Evolutionary conservation across 2,113 vertebrate species (phyloP).

Genomic region (Tupaia chinensis): DNA sequence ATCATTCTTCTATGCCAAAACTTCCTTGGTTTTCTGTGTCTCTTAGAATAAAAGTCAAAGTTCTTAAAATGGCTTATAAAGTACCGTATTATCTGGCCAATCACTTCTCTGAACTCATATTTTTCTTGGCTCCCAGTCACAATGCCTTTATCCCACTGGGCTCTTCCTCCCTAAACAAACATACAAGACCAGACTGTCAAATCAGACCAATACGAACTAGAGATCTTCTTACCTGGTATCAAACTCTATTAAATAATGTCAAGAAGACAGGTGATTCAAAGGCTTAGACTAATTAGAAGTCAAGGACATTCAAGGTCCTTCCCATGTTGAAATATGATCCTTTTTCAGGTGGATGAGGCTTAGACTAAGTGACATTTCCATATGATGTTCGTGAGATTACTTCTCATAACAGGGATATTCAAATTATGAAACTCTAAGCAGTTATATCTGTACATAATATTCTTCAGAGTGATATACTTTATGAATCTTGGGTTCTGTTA

Average conservation of each 20-base stretch:
- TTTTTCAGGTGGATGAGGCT: not conserved
- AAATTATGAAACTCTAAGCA: not conserved
- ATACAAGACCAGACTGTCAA: not conserved
- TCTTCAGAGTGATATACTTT: not conserved
- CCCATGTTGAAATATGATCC: not conserved
- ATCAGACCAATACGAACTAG: not conserved
- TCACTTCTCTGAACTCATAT: not conserved
- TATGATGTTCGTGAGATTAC: not conserved
- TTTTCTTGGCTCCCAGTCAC: not conserved
- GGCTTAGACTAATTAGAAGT: not conserved
- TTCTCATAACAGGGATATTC: not conserved
- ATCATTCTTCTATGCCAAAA: not conserved
- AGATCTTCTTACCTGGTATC: not conserved
- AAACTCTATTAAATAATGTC: not conserved
- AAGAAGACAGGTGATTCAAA: not conserved
- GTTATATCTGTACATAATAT: not conserved
- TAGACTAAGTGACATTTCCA: not conserved
- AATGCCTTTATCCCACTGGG: not conserved
- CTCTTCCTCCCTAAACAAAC: not conserved
- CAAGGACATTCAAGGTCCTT: not conserved
- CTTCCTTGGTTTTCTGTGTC: not conserved
- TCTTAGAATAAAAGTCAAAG: not conserved
- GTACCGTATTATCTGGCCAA: not conserved
- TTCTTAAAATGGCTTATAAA: not conserved
- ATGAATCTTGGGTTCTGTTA: not conserved